Conservation (phyloP, 2,888 invertebrate species). For the Desoria tigrina region DNA sequence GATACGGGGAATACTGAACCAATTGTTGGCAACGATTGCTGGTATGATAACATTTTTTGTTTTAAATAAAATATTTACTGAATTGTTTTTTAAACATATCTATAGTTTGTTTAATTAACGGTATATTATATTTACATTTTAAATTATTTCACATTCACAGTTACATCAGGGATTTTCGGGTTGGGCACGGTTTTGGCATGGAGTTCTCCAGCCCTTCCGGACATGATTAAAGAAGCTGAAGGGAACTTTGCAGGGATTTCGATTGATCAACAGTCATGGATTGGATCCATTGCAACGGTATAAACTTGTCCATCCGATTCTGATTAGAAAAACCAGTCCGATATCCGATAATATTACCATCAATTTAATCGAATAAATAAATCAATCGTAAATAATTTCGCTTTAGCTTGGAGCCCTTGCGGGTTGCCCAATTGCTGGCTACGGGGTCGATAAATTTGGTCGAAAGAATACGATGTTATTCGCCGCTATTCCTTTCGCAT, state of each 20-base stretch:
- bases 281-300: conserved; percentile 61
- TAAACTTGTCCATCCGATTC: background rate
- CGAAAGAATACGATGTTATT: conserved; percentile 38
- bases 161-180: conserved; percentile 46
- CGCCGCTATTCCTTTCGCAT: conserved; percentile 55
- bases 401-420: conserved; percentile 41
- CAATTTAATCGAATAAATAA: background rate
- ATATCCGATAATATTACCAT: conserved; percentile 11
- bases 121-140: background rate
- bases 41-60: too few relatives aligned
- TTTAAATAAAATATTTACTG: background rate
- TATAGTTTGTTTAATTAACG: too few relatives aligned
- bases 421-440: conserved; percentile 47
- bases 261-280: conserved; percentile 61
- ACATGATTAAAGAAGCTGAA: conserved; percentile 32
- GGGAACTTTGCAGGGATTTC: conserved; percentile 56
- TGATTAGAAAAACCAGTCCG: too few relatives aligned
- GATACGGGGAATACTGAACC: too few relatives aligned
- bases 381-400: background rate
- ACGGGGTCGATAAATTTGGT: conserved; percentile 47
- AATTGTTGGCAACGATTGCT: too few relatives aligned
- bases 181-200: conserved; percentile 49
- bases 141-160: conserved; percentile 23
- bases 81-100: background rate
- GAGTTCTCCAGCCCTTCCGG: conserved; percentile 42